These are phyloP conservation scores for Rhinoderma darwinii DNA, from an alignment of 2,113 vertebrate genomes.

Conservation along the genomic window DNA sequence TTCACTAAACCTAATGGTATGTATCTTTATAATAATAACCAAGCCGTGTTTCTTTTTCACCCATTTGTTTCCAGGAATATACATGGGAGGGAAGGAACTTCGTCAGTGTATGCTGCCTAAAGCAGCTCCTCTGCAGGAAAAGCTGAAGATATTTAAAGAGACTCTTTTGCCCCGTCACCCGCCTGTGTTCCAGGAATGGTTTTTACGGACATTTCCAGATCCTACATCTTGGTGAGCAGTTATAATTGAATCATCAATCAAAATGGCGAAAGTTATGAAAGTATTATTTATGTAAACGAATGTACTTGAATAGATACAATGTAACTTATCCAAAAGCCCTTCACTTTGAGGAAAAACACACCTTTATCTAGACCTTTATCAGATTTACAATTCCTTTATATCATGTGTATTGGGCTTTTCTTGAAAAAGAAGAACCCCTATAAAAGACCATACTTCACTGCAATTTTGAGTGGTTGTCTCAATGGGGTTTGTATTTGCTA, in stretches of 20 bases:
- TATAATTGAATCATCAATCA: neutral
- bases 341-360: too few species aligned
- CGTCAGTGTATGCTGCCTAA: conserved; percentile 93
- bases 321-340: too few species aligned
- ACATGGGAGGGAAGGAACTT: conserved; percentile 92
- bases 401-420: too few species aligned
- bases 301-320: too few species aligned
- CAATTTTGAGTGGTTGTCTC: too few species aligned
- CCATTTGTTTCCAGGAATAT: conserved; percentile 76
- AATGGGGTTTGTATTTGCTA: too few species aligned
- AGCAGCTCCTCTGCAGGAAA: conserved; percentile 84
- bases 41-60: neutral
- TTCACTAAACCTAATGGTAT: too few species aligned
- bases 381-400: too few species aligned
- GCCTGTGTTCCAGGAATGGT: conserved; percentile 96
- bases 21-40: too few species aligned
- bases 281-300: neutral
- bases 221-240: conserved; percentile 90
- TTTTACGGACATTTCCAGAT: conserved; percentile 93
- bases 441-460: too few species aligned
- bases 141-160: conserved; percentile 88
- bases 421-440: too few species aligned
- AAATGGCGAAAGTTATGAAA: neutral
- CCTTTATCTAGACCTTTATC: too few species aligned
- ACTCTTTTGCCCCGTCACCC: conserved; percentile 90